Evolutionary conservation across 2,888 invertebrate species (phyloP), one percentile per base, ranked within the genome.

Genomic region (Calliphora vomitoria): DNA sequence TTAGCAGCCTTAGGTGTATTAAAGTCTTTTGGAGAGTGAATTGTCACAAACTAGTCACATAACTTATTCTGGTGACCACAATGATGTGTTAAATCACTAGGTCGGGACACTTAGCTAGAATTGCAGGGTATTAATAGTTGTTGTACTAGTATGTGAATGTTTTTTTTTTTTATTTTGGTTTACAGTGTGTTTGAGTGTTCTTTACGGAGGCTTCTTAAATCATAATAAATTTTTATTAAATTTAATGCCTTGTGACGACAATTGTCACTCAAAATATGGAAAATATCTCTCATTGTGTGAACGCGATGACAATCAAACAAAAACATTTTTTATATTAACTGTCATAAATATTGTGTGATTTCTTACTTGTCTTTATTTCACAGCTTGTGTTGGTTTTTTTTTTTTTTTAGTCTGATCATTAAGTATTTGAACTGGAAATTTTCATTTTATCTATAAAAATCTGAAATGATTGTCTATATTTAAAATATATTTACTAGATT

Each of bases 201-300:
- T 55, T 55, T 81, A 68, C 66, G 84, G 82, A 87, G 76, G 74
- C 81, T 88, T 87, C 80, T 89, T 88, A 85, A 89, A 89, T 89
- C 76, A 88, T 86, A 86, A 89, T 86, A 88, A 85, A 86, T 87
- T 89, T 89, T 89, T 88, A 88, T 89, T 88, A 86, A 89, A 88
- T 88, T 88, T 88, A 89, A 88, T 86, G 88, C 86, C 88, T 84
- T 87, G 66, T 89, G 89, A 89, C 89, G 89, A 89, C 89, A 88
- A 89, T 88, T 79, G 84, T 86, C 88, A 83, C 84, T 86, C 85
- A 87, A 72, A 87, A 25, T 74, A 53, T 76, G 55, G 38, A 72
- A 71, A 62, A 71, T 60, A 69, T 50, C 13, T 58, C 20, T 53
- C n/a, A 41, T 50, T 38, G 41, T 72, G 41, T 64, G 44, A 82